Percentiles rank a stretch among this genome's conserved stretches.
Conservation (phyloP, 2,797 vertebrate species). For the Salmo trutta region DNA sequence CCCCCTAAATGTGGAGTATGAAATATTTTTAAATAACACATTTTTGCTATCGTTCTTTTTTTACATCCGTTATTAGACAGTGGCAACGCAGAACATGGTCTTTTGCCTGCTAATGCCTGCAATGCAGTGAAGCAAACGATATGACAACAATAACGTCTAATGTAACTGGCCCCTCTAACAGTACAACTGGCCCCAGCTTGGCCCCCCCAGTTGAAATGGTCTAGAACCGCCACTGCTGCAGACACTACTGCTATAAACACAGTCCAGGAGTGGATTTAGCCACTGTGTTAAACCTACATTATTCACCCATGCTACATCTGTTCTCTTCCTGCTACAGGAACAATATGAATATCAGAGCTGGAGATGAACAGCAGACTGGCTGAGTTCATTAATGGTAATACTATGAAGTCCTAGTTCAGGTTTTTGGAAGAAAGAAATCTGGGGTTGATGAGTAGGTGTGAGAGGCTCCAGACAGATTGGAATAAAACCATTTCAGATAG, state of each 20-base stretch:
- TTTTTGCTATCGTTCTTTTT: too few species aligned
- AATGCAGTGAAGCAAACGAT: too few species aligned
- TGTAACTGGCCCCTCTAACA: too few species aligned
- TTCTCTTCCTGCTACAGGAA: slow-evolving; percentile 7
- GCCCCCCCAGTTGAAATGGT: too few species aligned
- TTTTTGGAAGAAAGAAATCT: not conserved
- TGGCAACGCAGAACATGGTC: too few species aligned
- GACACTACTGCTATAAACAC: not conserved
- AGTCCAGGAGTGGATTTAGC: not conserved
- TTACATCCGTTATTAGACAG: too few species aligned
- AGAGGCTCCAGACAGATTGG: not conserved
- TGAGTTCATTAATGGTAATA: not conserved
- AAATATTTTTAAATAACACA: too few species aligned
- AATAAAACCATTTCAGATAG: not conserved
- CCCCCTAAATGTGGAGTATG: too few species aligned
- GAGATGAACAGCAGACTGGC: not conserved
- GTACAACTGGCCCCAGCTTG: too few species aligned
- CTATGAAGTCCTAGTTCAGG: not conserved
- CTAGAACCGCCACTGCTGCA: not conserved
- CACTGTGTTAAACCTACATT: slow-evolving; percentile 21
- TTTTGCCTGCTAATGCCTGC: too few species aligned
- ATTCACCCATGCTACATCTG: slow-evolving; percentile 20
- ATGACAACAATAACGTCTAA: too few species aligned
- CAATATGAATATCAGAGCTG: not conserved
- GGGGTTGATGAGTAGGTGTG: not conserved